Conservation (phyloP, 2,888 invertebrate species). For the Isoperla grammatica region DNA sequence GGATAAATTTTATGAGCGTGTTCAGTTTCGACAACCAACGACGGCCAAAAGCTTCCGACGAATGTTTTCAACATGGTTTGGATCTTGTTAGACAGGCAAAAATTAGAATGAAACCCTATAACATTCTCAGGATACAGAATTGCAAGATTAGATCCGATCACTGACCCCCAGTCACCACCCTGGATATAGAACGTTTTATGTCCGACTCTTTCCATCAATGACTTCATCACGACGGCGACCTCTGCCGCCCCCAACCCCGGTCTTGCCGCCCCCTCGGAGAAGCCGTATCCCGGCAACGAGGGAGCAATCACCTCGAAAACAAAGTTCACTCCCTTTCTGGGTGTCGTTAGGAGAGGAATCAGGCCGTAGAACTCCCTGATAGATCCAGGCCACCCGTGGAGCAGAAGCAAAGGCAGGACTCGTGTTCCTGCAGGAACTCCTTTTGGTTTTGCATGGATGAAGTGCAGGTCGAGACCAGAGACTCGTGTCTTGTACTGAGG, state of each 20-base stretch:
- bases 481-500: slow-evolving; percentile 71
- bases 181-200: slow-evolving; percentile 43
- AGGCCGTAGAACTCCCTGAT: slow-evolving; percentile 73
- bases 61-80: slow-evolving; percentile 30
- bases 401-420: slow-evolving; percentile 61
- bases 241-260: slow-evolving; percentile 34
- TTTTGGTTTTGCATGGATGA: slow-evolving; percentile 60
- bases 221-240: slow-evolving; percentile 37
- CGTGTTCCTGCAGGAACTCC: slow-evolving; percentile 42
- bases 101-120: slow-evolving; percentile 41
- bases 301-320: slow-evolving; percentile 65
- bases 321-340: slow-evolving; percentile 49
- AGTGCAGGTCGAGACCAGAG: slow-evolving; percentile 64
- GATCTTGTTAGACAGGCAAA: slow-evolving; percentile 29
- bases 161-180: slow-evolving; percentile 51
- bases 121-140: slow-evolving; percentile 37
- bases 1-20: slow-evolving; percentile 36
- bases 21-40: slow-evolving; percentile 34
- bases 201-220: slow-evolving; percentile 46
- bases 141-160: slow-evolving; percentile 42
- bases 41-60: slow-evolving; percentile 35
- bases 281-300: slow-evolving; percentile 65
- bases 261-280: slow-evolving; percentile 45
- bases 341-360: slow-evolving; percentile 58
- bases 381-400: slow-evolving; percentile 86